Evolutionary conservation across 1,140 invertebrate genomes (phyloP).

Genomic region (Aphaenogaster floridana): DNA sequence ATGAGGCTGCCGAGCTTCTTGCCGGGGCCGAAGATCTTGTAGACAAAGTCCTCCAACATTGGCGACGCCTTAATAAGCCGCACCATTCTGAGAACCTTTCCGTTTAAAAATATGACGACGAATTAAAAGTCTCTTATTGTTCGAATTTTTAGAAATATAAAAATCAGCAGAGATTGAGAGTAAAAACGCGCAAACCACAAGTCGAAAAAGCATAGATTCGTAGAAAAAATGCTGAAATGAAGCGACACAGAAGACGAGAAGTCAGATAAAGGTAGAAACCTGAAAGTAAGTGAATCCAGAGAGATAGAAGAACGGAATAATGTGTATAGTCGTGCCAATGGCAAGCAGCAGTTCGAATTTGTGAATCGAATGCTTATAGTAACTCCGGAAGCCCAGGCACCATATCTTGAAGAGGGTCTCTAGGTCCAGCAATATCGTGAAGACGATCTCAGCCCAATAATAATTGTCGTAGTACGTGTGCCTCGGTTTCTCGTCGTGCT

Average conservation of each 20-base stretch:
- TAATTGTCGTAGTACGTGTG: constrained; percentile 95
- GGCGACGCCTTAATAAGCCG: constrained; percentile 99
- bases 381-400: constrained; percentile 97
- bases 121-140: constrained; percentile 13
- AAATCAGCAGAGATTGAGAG: not conserved
- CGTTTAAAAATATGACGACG: not conserved
- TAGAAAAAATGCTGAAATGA: constrained; percentile 7
- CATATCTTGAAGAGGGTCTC: constrained; percentile 99
- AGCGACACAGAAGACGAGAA: not conserved
- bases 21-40: constrained; percentile 99
- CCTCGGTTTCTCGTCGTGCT: constrained; percentile 94
- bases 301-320: constrained; percentile 96
- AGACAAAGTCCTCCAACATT: constrained; percentile 99
- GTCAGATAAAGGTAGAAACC: constrained; percentile 86
- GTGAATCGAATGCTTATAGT: constrained; percentile 98
- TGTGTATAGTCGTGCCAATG: constrained; percentile 98
- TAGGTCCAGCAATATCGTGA: constrained; percentile 97
- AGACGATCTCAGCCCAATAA: constrained; percentile 98
- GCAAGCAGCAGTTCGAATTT: constrained; percentile 98
- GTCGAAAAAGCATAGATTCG: not conserved
- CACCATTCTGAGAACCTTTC: constrained; percentile 96
- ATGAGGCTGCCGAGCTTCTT: constrained; percentile 99
- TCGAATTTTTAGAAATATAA: not conserved
- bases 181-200: not conserved
- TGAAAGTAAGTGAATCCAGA: constrained; percentile 99